These are phyloP conservation scores for Anguilla pacifica DNA, from an alignment of 2,797 vertebrate genomes.

Conservation along the genomic window DNA sequence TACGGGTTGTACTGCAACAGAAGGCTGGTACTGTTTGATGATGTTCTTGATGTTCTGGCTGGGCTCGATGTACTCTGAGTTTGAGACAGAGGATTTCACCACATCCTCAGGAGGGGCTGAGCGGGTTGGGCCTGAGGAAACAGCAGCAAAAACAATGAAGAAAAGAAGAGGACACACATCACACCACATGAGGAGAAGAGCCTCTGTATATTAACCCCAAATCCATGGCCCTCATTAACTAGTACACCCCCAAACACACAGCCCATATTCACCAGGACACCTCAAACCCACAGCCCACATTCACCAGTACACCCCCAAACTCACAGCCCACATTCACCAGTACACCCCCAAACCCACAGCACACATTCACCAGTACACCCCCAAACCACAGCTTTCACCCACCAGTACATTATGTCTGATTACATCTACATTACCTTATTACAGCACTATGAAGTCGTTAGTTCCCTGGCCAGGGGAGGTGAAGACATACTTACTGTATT, in stretches of 20 bases:
- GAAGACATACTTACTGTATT: neutral
- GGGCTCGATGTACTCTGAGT: slow-evolving; percentile 83
- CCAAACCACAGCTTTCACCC: too few species aligned
- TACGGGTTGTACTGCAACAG: slow-evolving; percentile 52
- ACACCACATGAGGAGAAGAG: neutral
- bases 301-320: too few species aligned
- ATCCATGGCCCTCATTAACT: too few species aligned
- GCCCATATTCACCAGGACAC: too few species aligned
- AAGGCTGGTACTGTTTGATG: slow-evolving; percentile 86
- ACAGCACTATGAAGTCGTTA: neutral
- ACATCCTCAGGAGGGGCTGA: slow-evolving; percentile 54
- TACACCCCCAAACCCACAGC: too few species aligned
- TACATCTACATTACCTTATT: neutral
- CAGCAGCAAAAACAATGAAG: neutral
- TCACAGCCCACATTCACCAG: too few species aligned
- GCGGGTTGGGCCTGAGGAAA: slow-evolving; percentile 36
- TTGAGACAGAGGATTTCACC: slow-evolving; percentile 76
- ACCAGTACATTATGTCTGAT: neutral
- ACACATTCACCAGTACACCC: too few species aligned
- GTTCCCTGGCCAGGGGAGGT: neutral
- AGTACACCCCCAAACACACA: too few species aligned
- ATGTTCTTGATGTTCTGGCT: slow-evolving; percentile 95
- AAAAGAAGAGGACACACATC: neutral
- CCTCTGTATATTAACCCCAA: neutral
- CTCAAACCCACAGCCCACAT: too few species aligned